A percentile compares a stretch with the other conserved stretches of the same genome.
phyloP scores from a whole-genome alignment of 1,140 invertebrate species.

The Planococcus citri region DNA sequence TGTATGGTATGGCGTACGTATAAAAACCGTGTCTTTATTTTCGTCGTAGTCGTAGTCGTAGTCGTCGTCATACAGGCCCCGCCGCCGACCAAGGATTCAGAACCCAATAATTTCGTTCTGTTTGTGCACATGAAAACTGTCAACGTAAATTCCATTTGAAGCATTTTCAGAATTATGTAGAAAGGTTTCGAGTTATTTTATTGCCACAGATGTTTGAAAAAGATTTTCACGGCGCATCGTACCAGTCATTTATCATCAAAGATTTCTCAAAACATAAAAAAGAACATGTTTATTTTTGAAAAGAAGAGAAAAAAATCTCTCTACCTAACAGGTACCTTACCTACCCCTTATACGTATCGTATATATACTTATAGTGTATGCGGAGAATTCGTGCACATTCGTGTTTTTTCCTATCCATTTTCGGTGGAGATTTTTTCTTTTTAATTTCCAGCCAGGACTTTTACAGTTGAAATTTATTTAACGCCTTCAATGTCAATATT shows the following conservation, averaged over 20 bases:
- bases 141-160: conserved; percentile 7
- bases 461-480: not conserved
- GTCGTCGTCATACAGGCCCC: no score
- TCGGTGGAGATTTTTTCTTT: not conserved
- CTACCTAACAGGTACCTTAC: not conserved
- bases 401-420: not conserved
- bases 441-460: not conserved
- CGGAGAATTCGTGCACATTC: not conserved
- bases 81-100: not conserved
- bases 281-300: not conserved
- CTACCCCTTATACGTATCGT: no score
- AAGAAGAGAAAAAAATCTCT: not conserved
- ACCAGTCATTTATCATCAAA: not conserved
- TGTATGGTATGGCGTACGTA: not conserved
- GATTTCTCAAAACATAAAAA: not conserved
- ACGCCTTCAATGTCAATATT: not conserved
- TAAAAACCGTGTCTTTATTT: not conserved
- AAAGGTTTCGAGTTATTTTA: not conserved
- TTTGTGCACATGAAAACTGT: not conserved
- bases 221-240: not conserved
- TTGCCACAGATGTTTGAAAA: not conserved
- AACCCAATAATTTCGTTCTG: not conserved
- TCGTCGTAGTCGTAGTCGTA: not conserved
- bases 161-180: not conserved
- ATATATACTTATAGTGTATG: no score